Evolutionary conservation across 2,113 vertebrate species (phyloP).

Genomic region (Notiomystis cincta): DNA sequence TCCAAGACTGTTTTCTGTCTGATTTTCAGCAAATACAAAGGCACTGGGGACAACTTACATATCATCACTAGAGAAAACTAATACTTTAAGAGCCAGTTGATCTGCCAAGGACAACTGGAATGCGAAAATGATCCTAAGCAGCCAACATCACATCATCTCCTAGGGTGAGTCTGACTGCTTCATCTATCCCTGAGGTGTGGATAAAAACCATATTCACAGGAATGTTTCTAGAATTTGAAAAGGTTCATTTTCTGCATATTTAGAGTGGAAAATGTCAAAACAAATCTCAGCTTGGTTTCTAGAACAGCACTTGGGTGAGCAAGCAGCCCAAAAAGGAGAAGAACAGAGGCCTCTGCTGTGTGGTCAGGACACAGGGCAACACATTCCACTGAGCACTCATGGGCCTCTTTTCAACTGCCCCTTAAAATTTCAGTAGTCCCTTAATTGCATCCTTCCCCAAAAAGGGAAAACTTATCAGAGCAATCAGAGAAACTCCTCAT

Average conservation of each 20-base stretch:
- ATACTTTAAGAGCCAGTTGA: neutral
- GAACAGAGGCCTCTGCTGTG: neutral
- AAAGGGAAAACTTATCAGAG: neutral
- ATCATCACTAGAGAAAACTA: neutral
- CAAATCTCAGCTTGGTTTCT: constrained; percentile 8
- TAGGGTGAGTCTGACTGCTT: neutral
- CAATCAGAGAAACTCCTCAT: neutral
- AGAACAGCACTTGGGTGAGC: neutral
- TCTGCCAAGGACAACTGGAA: neutral
- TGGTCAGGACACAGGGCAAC: neutral
- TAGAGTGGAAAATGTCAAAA: constrained; percentile 12
- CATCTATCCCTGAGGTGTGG: neutral
- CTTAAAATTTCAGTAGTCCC: neutral
- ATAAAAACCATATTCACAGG: neutral
- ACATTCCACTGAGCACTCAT: neutral
- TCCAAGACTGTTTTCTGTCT: neutral
- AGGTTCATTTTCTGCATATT: constrained; percentile 37
- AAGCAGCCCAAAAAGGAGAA: neutral
- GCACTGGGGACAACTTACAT: neutral
- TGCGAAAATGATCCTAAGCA: neutral
- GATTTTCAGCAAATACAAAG: neutral
- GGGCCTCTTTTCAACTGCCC: neutral
- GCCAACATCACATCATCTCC: neutral
- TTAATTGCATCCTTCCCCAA: neutral
- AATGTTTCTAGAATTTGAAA: neutral